Conservation (phyloP, 2,113 vertebrate species). For the Tragelaphus buxtoni region DNA sequence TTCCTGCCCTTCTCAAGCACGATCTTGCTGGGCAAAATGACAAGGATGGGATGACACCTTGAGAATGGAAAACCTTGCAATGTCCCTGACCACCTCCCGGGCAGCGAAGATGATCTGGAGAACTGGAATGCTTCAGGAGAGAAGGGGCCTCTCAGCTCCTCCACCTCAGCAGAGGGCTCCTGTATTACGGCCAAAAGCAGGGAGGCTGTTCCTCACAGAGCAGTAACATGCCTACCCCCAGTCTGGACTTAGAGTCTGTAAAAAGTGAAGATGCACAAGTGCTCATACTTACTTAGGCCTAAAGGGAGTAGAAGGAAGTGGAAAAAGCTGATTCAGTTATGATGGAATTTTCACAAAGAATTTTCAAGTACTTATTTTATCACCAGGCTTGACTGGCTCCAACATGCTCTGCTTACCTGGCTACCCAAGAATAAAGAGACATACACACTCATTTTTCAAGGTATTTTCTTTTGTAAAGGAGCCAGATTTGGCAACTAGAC, state of each 20-base stretch:
- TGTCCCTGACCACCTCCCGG: neutral
- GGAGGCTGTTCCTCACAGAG: neutral
- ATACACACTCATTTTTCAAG: conserved; percentile 71
- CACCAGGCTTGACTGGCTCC: neutral
- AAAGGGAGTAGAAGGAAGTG: neutral
- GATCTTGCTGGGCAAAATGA: neutral
- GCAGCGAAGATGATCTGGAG: neutral
- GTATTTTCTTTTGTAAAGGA: conserved; percentile 86
- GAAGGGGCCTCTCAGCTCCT: neutral
- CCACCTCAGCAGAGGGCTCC: too few species aligned
- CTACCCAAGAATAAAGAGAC: conserved; percentile 65
- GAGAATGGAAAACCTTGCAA: neutral
- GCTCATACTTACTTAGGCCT: neutral
- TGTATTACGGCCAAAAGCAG: neutral
- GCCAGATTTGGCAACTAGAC: conserved; percentile 83
- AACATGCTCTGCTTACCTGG: conserved; percentile 54
- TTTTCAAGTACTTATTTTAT: neutral
- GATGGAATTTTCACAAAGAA: neutral
- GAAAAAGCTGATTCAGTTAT: neutral
- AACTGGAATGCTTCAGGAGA: neutral
- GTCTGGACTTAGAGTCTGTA: neutral
- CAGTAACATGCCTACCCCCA: neutral
- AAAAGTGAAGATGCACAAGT: neutral
- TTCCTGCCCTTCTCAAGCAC: neutral
- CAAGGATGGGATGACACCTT: neutral